Base-by-base conservation (phyloP, 2,888 invertebrate species). In the Synergus gifuensis region DNA sequence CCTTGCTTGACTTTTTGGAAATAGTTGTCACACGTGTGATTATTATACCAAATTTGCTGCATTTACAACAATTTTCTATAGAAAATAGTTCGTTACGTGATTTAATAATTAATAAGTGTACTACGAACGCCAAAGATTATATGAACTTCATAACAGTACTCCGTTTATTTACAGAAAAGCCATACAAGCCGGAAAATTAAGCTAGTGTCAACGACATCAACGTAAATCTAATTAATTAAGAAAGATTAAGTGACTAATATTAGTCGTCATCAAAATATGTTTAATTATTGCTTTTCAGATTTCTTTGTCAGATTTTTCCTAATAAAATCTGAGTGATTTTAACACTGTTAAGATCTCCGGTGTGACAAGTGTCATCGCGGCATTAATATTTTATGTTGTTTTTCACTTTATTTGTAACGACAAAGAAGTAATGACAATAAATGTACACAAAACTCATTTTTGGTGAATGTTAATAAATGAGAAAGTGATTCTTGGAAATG, bases 11-110 rank as follows among this genome's bases (percentile, higher is more conserved):
- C 60, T 12, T 60, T 60, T 60, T 60, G 14, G 11, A 44, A 16
- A 12, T 14, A 8, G 14, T 46, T 49, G 49, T 69, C 69, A 28
- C 46, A 69, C 49, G 49, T 69, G 46, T 69, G 69, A 49, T 22
- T 46, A 69, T 69, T 49, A 36, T 12, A 69, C 28, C 16, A 54
- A 49, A 49, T 28, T 46, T 69, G 14, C 16, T 28, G 16, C 46
- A 69, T 49, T 69, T 69, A 49, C 14, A 12, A n/a, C 12, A 49
- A 54, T 69, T 36, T 69, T 69, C 2, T 49, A 22, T 0, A 36
- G 16, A 49, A 54, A 28, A n/a, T 28, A 16, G 28, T 28, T 69
- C 11, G 1, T 36, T 11, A 54, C 9, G 22, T 28, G n/a, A 4
- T 49, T 69, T 28, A 9, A 28, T n/a, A 36, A 7, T 28, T 36